phyloP scores from a whole-genome alignment of 2,888 invertebrate species.

The Rotaria socialis region DNA sequence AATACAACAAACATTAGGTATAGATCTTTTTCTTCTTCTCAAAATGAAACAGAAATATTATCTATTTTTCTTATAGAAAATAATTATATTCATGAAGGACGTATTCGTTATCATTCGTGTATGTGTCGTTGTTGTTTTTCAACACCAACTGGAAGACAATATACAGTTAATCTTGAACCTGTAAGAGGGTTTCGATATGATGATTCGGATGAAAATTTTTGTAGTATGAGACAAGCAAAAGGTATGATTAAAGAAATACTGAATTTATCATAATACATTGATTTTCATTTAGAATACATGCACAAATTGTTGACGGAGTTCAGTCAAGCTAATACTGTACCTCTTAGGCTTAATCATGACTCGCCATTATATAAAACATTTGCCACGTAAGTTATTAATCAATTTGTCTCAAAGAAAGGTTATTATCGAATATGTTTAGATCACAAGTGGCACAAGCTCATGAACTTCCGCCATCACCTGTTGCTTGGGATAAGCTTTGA shows the following conservation, averaged over 20 bases:
- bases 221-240: constrained; percentile 40
- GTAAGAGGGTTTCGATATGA: constrained; percentile 45
- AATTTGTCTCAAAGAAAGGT: neutral
- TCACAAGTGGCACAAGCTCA: constrained; percentile 80
- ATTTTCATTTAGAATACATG: constrained; percentile 78
- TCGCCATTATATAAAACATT: constrained; percentile 99
- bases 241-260: neutral
- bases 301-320: constrained; percentile 97
- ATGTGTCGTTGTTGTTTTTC: constrained; percentile 96
- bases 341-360: constrained; percentile 98
- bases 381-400: constrained; percentile 76
- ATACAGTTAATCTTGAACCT: constrained; percentile 44
- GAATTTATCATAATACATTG: neutral
- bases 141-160: constrained; percentile 63
- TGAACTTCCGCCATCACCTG: constrained; percentile 94
- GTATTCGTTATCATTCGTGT: constrained; percentile 96
- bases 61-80: constrained; percentile 8
- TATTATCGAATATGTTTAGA: constrained; percentile 48
- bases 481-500: constrained; percentile 70
- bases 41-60: neutral
- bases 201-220: constrained; percentile 46
- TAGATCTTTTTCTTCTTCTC: neutral
- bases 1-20: constrained; percentile 37
- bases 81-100: constrained; percentile 76
- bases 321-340: constrained; percentile 80